phyloP scores from a whole-genome alignment of 2,888 invertebrate genomes.

The Cheilosia urbana region DNA sequence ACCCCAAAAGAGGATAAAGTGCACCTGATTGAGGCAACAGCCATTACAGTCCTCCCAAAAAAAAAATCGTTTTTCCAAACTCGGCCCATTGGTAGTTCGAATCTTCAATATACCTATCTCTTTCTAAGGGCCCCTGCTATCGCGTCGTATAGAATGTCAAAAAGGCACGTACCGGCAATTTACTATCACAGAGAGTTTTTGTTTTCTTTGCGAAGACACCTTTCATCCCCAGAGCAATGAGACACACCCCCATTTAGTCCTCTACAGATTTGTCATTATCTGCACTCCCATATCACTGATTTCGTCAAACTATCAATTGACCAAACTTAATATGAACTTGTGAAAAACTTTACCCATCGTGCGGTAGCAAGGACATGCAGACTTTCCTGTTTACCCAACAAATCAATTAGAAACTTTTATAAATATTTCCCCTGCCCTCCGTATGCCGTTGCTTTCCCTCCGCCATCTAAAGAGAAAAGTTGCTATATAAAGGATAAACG shows the following conservation, averaged over 20 bases:
- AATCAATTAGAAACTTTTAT: slow-evolving; percentile 74
- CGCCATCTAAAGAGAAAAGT: slow-evolving; percentile 1
- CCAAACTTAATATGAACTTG: slow-evolving; percentile 35
- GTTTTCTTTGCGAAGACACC: too few species aligned
- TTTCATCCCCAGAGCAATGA: too few species aligned
- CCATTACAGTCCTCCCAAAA: too few species aligned
- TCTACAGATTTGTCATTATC: background rate
- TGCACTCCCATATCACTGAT: background rate
- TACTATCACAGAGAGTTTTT: too few species aligned
- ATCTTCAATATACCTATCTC: too few species aligned
- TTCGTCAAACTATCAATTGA: slow-evolving; percentile 10
- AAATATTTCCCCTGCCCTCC: slow-evolving; percentile 48
- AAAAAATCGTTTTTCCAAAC: too few species aligned
- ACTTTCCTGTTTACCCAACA: slow-evolving; percentile 66
- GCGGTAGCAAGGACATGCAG: slow-evolving; percentile 46
- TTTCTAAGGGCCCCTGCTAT: too few species aligned
- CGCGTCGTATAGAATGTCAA: too few species aligned
- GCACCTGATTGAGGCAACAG: too few species aligned
- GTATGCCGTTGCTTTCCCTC: background rate
- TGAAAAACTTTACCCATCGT: slow-evolving; percentile 34
- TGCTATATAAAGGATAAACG: slow-evolving; percentile 68
- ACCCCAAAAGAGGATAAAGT: too few species aligned
- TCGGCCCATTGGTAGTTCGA: too few species aligned
- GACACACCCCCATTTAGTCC: background rate
- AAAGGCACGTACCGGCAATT: too few species aligned